Percentiles rank a stretch among this genome's conserved stretches.
Conservation (phyloP, 2,888 invertebrate species). For the Chymomyza procnemis region DNA sequence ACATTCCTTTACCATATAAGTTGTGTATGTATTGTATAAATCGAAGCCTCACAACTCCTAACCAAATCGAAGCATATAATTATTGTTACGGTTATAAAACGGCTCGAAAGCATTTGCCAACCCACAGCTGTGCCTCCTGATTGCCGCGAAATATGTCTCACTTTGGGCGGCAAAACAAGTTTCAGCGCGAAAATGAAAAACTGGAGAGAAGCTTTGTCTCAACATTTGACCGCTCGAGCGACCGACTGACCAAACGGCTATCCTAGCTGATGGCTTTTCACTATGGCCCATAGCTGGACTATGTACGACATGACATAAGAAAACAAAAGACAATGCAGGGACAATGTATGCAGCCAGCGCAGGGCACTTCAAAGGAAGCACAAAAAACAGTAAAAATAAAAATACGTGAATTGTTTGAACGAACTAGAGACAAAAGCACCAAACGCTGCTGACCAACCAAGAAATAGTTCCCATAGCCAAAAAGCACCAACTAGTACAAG, state of each 20-base stretch:
- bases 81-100: conserved; percentile 6
- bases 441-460: conserved; percentile 44
- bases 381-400: too few relatives aligned
- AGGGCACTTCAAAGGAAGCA: conserved; percentile 12
- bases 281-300: conserved; percentile 10
- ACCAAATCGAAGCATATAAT: conserved; percentile 50
- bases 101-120: not conserved
- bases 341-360: conserved; percentile 10
- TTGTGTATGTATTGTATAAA: too few relatives aligned
- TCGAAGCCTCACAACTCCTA: not conserved
- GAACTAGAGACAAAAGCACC: conserved; percentile 4
- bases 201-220: conserved; percentile 25
- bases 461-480: conserved; percentile 41
- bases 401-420: not conserved
- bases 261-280: too few relatives aligned
- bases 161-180: conserved; percentile 42
- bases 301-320: conserved; percentile 66
- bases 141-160: conserved; percentile 65
- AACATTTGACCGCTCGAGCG: not conserved
- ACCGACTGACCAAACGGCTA: not conserved
- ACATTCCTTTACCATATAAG: too few relatives aligned
- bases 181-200: conserved; percentile 22
- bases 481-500: not conserved
- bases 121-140: conserved; percentile 54
- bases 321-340: conserved; percentile 46